These are phyloP conservation scores for Caerostris extrusa DNA, from an alignment of 1,140 invertebrate species.

Conservation along the genomic window DNA sequence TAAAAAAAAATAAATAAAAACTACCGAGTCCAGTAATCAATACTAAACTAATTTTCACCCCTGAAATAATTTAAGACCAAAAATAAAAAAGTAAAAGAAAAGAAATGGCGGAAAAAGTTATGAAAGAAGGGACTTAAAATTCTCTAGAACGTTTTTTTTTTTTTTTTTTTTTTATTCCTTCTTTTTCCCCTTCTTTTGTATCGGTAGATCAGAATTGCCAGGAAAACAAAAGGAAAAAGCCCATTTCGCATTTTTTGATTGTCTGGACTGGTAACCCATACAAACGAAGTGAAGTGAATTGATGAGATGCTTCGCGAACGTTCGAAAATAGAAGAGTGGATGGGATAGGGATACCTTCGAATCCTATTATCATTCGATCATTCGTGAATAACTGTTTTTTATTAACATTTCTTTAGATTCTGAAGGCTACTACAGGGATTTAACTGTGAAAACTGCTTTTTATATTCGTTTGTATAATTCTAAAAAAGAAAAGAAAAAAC, in stretches of 20 bases:
- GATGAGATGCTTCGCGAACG: slow-evolving; percentile 54
- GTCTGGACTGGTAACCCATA: slow-evolving; percentile 47
- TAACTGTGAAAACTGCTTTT: neutral
- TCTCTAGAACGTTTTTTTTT: neutral
- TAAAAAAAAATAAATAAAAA: neutral
- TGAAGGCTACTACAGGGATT: neutral
- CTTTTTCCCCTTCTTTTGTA: neutral
- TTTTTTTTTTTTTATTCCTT: neutral
- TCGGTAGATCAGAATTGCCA: slow-evolving; percentile 10
- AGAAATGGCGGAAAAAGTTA: slow-evolving; percentile 17
- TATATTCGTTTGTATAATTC: neutral
- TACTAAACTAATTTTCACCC: slow-evolving; percentile 57
- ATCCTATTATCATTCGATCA: slow-evolving; percentile 68
- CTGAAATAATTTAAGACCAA: slow-evolving; percentile 44
- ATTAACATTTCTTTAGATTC: slow-evolving; percentile 22
- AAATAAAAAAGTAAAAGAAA: neutral
- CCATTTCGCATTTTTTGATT: slow-evolving; percentile 65
- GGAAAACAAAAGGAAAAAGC: slow-evolving; percentile 3
- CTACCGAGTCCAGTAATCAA: slow-evolving; percentile 13
- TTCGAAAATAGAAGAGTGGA: neutral
- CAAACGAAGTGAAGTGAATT: slow-evolving; percentile 62
- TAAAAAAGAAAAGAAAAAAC: neutral
- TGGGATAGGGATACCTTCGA: neutral
- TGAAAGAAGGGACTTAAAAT: neutral
- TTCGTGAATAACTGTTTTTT: slow-evolving; percentile 56